These are phyloP conservation scores for Hydropsyche betteni DNA, from an alignment of 2,888 invertebrate genomes.

Conservation along the genomic window DNA sequence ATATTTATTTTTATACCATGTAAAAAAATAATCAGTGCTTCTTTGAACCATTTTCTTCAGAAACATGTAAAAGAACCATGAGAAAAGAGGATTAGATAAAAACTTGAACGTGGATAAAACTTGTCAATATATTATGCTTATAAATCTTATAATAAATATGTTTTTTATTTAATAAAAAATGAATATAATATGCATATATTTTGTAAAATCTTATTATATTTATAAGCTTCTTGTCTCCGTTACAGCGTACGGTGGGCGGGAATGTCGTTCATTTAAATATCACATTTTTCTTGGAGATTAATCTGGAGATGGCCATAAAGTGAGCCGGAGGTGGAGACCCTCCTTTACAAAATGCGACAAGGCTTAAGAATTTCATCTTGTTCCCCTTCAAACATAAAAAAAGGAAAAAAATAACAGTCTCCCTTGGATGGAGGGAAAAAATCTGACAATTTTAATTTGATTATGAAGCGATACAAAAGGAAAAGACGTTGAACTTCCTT, in stretches of 20 bases:
- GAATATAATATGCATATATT: no score
- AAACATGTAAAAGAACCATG: no score
- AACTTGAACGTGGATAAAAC: no score
- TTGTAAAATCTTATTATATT: no score
- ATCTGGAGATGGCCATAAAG: constrained; percentile 68
- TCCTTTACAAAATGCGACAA: constrained; percentile 63
- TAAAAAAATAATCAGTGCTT: no score
- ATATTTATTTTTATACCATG: no score
- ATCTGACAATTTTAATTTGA: constrained; percentile 29
- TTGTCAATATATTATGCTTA: no score
- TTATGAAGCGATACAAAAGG: constrained; percentile 8
- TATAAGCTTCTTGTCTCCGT: constrained; percentile 9
- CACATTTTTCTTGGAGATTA: constrained; percentile 69
- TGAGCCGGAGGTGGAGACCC: constrained; percentile 65
- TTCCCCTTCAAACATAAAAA: constrained; percentile 62
- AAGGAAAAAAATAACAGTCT: constrained; percentile 22
- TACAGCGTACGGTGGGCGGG: constrained; percentile 53
- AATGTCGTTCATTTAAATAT: constrained; percentile 68
- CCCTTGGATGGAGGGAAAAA: constrained; percentile 4
- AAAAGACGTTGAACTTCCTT: no score
- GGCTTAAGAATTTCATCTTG: constrained; percentile 66
- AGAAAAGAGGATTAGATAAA: no score
- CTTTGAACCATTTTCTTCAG: no score
- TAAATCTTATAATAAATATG: no score
- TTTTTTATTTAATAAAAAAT: no score